Evolutionary conservation across 2,113 vertebrate species (phyloP), one percentile per base, ranked within the genome.

Genomic region (Callithrix jacchus): DNA sequence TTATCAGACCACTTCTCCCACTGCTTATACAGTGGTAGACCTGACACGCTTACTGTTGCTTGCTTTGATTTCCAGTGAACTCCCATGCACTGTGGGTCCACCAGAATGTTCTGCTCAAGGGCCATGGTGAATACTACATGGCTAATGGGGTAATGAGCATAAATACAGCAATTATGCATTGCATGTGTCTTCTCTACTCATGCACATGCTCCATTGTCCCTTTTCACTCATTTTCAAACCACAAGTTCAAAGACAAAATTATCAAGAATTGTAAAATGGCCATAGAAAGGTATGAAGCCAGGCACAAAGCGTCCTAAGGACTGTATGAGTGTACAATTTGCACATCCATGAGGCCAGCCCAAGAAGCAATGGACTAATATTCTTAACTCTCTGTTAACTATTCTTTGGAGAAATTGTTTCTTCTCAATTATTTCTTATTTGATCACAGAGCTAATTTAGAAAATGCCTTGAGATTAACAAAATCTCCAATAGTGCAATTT

Each of bases 341-440:
- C 17, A 16, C 1, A 21, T 32, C 8, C 18, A 16, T 20, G 10
- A 81, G 20, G 35, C 35, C 14, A 64, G 35, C 40, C 25, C 13
- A 4, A 21, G 54, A 8, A 85, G 35, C 30, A 54, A 37, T 14
- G 20, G 10, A 79, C 23, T 47, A 40, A 73, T 52, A 25, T 5
- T 66, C 14, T 6, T 58, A 27, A 45, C 11, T 58, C 6, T 87
- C 35, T 45, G 42, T 68, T 58, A 86, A 68, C 49, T 68, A 40
- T 7, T 89, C 23, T 42, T 21, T 47, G 56, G 58, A 76, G 14
- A 88, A 91, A 86, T 9, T 82, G 35, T n/a, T 89, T 93, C 61
- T 89, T 83, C n/a, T 27, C 17, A 71, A 85, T 91, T 71, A 35
- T 90, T 94, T 84, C 58, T 95, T 64, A 80, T 94, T 94, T 71